Evolutionary conservation across 2,113 vertebrate species (phyloP).

Genomic region (Aspidoscelis tigris): DNA sequence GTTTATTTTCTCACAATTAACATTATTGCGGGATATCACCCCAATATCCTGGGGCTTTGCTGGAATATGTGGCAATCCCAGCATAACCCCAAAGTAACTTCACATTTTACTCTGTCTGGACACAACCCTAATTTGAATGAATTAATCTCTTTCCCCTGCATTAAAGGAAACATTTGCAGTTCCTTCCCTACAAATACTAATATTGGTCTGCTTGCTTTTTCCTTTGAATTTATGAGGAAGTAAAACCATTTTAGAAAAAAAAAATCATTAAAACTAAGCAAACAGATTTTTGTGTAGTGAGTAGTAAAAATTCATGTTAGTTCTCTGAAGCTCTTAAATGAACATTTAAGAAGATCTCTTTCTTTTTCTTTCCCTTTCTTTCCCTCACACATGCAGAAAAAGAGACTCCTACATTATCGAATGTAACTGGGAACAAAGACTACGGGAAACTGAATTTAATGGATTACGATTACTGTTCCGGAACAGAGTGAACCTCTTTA

Average conservation of each 20-base stretch:
- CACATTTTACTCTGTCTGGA: too few relatives aligned
- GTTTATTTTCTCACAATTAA: too few relatives aligned
- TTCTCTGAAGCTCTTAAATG: constrained; percentile 42
- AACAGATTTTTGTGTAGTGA: constrained; percentile 28
- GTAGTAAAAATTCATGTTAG: constrained; percentile 39
- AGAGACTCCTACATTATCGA: constrained; percentile 67
- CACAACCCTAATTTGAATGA: too few relatives aligned
- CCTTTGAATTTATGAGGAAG: neutral
- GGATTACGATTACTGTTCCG: constrained; percentile 89
- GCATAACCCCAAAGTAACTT: too few relatives aligned
- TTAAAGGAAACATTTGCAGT: neutral
- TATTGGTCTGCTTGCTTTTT: neutral
- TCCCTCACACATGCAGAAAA: constrained; percentile 40
- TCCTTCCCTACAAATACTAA: neutral
- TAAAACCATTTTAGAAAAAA: constrained; percentile 16
- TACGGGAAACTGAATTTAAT: constrained; percentile 88
- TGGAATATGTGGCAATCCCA: too few relatives aligned
- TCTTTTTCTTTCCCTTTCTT: too few relatives aligned
- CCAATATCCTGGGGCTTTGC: too few relatives aligned
- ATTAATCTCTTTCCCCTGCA: too few relatives aligned
- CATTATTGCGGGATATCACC: too few relatives aligned
- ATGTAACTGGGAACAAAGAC: constrained; percentile 84
- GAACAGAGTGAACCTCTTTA: constrained; percentile 89
- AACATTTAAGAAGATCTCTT: neutral
- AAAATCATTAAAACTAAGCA: constrained; percentile 20